Conservation (phyloP, 37 sponge, comb jelly and placozoan species). For the Amphimedon queenslandica region DNA sequence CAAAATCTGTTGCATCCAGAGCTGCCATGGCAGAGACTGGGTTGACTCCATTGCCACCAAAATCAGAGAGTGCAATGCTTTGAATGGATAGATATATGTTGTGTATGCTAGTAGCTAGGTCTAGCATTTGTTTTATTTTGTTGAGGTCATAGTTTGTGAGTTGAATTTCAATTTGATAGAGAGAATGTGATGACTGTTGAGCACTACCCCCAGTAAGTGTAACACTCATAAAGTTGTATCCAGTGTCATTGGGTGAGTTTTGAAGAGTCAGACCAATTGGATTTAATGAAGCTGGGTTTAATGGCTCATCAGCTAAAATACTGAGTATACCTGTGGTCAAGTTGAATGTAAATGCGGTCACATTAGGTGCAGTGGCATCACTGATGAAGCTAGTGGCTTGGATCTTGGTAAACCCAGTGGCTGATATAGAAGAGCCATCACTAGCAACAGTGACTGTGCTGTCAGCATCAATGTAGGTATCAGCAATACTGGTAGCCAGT, state of each 20-base stretch:
- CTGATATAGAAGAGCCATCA: slow-evolving; percentile 22
- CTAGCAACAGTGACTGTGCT: slow-evolving; percentile 41
- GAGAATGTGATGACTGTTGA: slow-evolving; percentile 26
- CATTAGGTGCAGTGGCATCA: slow-evolving; percentile 67
- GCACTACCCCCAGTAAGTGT: slow-evolving; percentile 85
- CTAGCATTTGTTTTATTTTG: slow-evolving; percentile 52
- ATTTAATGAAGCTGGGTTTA: slow-evolving; percentile 75
- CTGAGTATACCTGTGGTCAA: slow-evolving; percentile 53
- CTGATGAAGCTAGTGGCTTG: slow-evolving; percentile 53
- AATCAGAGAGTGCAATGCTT: slow-evolving; percentile 61
- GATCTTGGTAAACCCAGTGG: slow-evolving; percentile 24
- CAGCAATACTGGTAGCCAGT: slow-evolving; percentile 55
- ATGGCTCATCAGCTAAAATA: slow-evolving; percentile 76
- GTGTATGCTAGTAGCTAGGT: slow-evolving; percentile 50
- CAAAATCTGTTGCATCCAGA: slow-evolving; percentile 41
- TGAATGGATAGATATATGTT: slow-evolving; percentile 53
- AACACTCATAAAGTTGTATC: slow-evolving; percentile 36
- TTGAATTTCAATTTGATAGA: slow-evolving; percentile 58
- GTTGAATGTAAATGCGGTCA: slow-evolving; percentile 64
- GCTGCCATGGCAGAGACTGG: slow-evolving; percentile 66
- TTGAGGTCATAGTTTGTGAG: slow-evolving; percentile 73
- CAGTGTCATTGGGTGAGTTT: slow-evolving; percentile 55
- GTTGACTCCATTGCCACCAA: slow-evolving; percentile 64
- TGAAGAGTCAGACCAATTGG: slow-evolving; percentile 67
- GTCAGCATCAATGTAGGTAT: slow-evolving; percentile 64